Percentiles rank a stretch among this genome's conserved stretches.
These are phyloP conservation scores for Augochlora pura DNA, from an alignment of 1,140 invertebrate genomes.

Conservation along the genomic window DNA sequence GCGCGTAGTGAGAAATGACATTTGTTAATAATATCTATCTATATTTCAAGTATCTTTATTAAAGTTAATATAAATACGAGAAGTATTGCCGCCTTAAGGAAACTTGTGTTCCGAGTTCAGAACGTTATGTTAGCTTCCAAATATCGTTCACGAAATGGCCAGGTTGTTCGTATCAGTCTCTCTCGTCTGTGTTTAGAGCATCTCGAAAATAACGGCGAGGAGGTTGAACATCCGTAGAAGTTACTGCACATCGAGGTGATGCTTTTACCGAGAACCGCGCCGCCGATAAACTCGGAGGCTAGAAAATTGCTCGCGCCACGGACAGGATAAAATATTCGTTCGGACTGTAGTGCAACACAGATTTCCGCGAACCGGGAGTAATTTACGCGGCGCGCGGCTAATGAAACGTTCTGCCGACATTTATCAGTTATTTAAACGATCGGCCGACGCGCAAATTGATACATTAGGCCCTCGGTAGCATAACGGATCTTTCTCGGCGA, in stretches of 20 bases:
- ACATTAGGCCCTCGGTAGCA: conserved; percentile 50
- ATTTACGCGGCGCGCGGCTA: conserved; percentile 10
- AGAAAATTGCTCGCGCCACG: not conserved
- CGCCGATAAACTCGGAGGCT: not conserved
- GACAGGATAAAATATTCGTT: conserved; percentile 8
- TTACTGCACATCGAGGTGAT: not conserved
- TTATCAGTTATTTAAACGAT: conserved; percentile 56
- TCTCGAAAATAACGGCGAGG: too few species aligned
- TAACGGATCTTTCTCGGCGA: conserved; percentile 45
- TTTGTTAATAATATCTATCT: too few species aligned
- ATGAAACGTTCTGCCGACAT: conserved; percentile 37
- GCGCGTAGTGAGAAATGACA: too few species aligned
- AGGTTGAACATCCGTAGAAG: too few species aligned
- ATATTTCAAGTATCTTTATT: too few species aligned
- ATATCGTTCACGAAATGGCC: too few species aligned
- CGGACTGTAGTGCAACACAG: not conserved
- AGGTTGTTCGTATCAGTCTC: too few species aligned
- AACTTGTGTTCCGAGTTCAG: too few species aligned
- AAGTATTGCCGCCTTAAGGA: too few species aligned
- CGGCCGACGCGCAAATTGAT: conserved; percentile 56
- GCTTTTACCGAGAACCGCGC: not conserved
- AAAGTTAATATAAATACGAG: too few species aligned
- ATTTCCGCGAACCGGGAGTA: conserved; percentile 24
- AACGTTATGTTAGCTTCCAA: too few species aligned
- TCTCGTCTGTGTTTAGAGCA: too few species aligned